These are phyloP conservation scores for Volucella inflata DNA, from an alignment of 2,888 invertebrate genomes.

Conservation along the genomic window DNA sequence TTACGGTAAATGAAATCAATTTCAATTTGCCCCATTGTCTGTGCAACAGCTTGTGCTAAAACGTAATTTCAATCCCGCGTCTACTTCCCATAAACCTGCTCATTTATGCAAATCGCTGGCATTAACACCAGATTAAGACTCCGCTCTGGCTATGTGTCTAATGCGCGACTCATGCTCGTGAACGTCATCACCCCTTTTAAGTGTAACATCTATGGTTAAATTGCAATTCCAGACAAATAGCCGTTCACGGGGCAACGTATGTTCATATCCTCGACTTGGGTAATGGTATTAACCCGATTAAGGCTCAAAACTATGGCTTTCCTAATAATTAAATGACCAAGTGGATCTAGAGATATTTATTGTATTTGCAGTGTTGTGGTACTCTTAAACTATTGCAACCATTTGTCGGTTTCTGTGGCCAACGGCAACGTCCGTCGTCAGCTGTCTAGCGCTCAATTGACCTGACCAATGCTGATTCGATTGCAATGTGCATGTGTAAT, in stretches of 20 bases:
- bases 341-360: conserved; percentile 14
- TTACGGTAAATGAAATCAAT: no score
- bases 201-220: conserved; percentile 11
- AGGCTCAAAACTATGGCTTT: conserved; percentile 44
- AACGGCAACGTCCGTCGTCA: background rate
- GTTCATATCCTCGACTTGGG: conserved; percentile 17
- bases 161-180: background rate
- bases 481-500: conserved; percentile 12
- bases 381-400: background rate
- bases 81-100: conserved; percentile 30
- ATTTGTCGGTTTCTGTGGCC: background rate
- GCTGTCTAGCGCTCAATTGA: conserved; percentile 44
- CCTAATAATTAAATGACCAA: conserved; percentile 55
- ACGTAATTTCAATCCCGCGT: conserved; percentile 5
- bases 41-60: background rate
- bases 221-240: conserved; percentile 27
- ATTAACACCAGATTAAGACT: conserved; percentile 46
- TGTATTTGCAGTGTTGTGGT: background rate
- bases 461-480: conserved; percentile 42
- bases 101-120: conserved; percentile 34
- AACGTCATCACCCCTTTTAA: conserved; percentile 23
- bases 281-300: conserved; percentile 62
- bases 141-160: background rate
- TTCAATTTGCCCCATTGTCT: no score
- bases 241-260: conserved; percentile 3